These are phyloP conservation scores for Hirundichthys speculiger DNA, from an alignment of 2,113 vertebrate genomes.

Conservation along the genomic window DNA sequence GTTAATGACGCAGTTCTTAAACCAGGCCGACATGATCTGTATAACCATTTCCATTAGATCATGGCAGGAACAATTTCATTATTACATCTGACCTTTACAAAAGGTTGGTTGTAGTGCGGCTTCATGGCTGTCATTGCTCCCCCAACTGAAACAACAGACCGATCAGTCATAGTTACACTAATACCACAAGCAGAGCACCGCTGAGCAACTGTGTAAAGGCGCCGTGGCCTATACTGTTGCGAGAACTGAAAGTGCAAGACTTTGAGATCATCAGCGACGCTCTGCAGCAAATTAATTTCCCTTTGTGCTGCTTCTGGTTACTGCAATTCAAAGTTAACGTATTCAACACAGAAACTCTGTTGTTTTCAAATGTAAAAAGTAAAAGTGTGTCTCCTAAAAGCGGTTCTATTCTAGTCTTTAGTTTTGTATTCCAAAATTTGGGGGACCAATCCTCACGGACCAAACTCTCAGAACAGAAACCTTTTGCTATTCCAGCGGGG, in stretches of 20 bases:
- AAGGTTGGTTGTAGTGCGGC: conserved; percentile 65
- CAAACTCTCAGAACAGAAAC: conserved; percentile 60
- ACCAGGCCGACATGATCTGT: conserved; percentile 40
- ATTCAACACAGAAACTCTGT: not conserved
- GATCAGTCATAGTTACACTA: conserved; percentile 47
- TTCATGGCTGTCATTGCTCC: conserved; percentile 56
- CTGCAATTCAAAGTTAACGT: no score
- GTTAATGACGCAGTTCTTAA: conserved; percentile 46
- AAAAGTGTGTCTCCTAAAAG: conserved; percentile 1
- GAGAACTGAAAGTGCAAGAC: no score
- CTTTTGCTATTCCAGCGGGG: conserved; percentile 65
- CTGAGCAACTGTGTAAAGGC: conserved; percentile 33
- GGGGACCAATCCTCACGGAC: conserved; percentile 54
- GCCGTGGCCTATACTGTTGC: not conserved
- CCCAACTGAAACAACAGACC: conserved; percentile 45
- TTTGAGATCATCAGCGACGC: no score
- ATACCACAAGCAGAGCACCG: conserved; percentile 26
- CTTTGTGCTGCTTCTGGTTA: no score
- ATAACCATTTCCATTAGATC: conserved; percentile 56
- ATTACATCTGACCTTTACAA: conserved; percentile 72
- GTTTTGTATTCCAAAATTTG: conserved; percentile 42
- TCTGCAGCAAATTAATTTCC: no score
- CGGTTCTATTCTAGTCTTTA: no score
- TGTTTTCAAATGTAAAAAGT: conserved; percentile 8
- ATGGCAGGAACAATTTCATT: conserved; percentile 66